Evolutionary conservation across 2,888 invertebrate species (phyloP), one percentile per base, ranked within the genome.

Genomic region (Marronus borbonicus): DNA sequence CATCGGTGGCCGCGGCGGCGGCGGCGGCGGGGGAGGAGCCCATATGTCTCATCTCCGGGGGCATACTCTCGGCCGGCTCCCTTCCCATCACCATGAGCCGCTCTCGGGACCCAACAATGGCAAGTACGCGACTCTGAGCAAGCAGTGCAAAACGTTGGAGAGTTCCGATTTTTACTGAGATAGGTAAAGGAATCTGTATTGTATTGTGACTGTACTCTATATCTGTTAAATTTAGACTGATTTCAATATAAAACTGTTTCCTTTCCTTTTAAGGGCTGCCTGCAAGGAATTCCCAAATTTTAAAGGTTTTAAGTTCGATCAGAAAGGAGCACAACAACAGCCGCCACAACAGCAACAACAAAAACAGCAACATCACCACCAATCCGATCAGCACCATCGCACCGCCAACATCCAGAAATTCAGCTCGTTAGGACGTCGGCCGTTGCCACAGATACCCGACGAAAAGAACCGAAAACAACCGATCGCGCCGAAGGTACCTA

Each of bases 111-210:
- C 93, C 86, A 93, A 95, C 91, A 93, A 94, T 90, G 94, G 93
- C 90, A 96, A 97, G 93, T 97, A 96, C 94, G 96, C 96, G 90
- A 97, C 96, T 90, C 92, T 97, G 91, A 96, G 96, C 94, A 96
- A 96, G 91, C 96, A 97, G 92, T 97, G 97, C 94, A 97, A 97
- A 92, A 97, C 97, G 86, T 92, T 97, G 83, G 97, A 97, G 91
- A 95, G 96, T 87, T 95, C 94, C 88, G 96, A 97, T 91, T 97
- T 96, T 92, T 97, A 97, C 95, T 97, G 96, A 96, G 95, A 94
- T 91, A 93, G 93, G 91, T 90, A 81, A 83, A 3, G n/a, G 0
- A 50, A 17, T n/a, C n/a, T n/a, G n/a, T n/a, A n/a, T n/a, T n/a
- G n/a, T n/a, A n/a, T n/a, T n/a, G n/a, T n/a, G n/a, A n/a, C n/a